phyloP scores from a whole-genome alignment of 2,113 vertebrate genomes.

The Cyprinodon brontotheroides region DNA sequence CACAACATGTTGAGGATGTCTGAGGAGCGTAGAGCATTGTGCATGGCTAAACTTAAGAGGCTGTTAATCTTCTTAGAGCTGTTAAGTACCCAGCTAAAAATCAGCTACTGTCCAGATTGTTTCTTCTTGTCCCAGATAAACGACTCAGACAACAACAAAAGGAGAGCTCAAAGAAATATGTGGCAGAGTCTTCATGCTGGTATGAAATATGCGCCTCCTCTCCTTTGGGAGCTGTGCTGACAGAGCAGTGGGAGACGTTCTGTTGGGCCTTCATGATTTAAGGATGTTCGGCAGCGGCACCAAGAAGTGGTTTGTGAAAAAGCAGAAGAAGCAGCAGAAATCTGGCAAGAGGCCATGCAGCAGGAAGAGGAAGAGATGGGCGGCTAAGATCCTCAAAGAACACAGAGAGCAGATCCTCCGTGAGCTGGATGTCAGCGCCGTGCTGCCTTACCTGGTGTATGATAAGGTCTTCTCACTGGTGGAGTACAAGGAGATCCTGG shows the following conservation, averaged over 20 bases:
- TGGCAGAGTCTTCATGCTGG: constrained; percentile 51
- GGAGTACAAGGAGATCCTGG: constrained; percentile 88
- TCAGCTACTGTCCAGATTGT: constrained; percentile 83
- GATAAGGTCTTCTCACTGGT: constrained; percentile 86
- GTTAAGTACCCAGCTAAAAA: constrained; percentile 79
- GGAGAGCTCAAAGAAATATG: constrained; percentile 58
- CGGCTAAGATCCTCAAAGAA: constrained; percentile 78
- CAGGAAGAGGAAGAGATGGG: constrained; percentile 78
- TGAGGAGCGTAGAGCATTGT: constrained; percentile 65
- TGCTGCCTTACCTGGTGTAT: constrained; percentile 86
- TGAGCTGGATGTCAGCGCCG: constrained; percentile 83
- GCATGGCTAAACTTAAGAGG: constrained; percentile 80
- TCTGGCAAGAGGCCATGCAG: constrained; percentile 73
- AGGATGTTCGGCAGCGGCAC: constrained; percentile 84
- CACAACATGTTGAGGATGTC: constrained; percentile 54
- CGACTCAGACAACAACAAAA: constrained; percentile 73
- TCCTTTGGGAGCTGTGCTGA: constrained; percentile 60
- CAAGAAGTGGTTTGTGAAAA: constrained; percentile 83
- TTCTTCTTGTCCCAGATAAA: constrained; percentile 78
- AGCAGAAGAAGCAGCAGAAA: constrained; percentile 66
- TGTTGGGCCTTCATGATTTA: constrained; percentile 52
- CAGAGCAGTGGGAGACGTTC: constrained; percentile 56
- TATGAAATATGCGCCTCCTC: constrained; percentile 75
- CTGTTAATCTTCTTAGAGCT: constrained; percentile 89
- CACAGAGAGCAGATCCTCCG: constrained; percentile 82